Evolutionary conservation across 2,888 invertebrate species (phyloP), one percentile per base, ranked within the genome.

Genomic region (Falcaria lacertinaria): DNA sequence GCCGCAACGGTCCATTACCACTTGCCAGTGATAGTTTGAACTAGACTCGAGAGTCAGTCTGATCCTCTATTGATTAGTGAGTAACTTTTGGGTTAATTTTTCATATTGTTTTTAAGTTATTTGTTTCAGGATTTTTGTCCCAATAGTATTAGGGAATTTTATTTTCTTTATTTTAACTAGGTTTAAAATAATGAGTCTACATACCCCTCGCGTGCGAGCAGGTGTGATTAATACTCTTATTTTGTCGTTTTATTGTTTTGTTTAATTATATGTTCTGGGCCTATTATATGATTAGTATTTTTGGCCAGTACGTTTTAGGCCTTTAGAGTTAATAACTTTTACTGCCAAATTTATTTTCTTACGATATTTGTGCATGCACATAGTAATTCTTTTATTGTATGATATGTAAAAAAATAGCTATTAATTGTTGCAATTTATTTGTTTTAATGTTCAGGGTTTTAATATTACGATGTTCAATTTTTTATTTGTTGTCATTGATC

Each of bases 91-190:
- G 83, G 83, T 87, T 89, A 80, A 80, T 85, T 86, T 88, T 87
- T 88, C 85, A 81, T 87, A 86, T 86, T 87, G 85, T 87, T 88
- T 89, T 88, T 88, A 88, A 87, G 86, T 89, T 88, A 84, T 88
- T 86, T 85, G 86, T 85, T 88, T 87, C 86, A 80, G 88, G 87
- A 87, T 88, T 89, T 89, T 89, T 88, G 88, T 89, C 89, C 89
- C 88, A 80, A 82, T 89, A 89, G 88, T 80, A 83, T 88, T 88
- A 89, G 89, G 89, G 89, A 86, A 86, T 87, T 88, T 89, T 86
- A 86, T 87, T 87, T 87, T 87, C 70, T 84, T 87, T 87, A 82
- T 82, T 84, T 82, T 77, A 84, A 75, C 70, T 86, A 86, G 80
- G 73, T 80, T 80, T 80, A 80, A 78, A 71, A 69, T n/a, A n/a